phyloP scores from a whole-genome alignment of 2,888 invertebrate genomes.

The Megamerina dolium region DNA sequence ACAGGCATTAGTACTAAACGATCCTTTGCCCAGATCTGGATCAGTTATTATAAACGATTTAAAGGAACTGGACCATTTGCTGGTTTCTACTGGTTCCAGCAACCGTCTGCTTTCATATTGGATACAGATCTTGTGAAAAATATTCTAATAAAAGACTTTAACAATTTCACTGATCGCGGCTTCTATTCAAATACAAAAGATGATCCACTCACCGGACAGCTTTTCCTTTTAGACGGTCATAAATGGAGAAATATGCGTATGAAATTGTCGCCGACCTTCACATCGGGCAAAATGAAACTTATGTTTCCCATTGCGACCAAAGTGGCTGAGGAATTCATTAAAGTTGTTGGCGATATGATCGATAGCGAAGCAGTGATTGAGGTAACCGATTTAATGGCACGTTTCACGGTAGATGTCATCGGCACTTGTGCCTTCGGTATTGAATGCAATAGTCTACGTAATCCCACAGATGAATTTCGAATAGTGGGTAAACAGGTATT shows the following conservation, averaged over 20 bases:
- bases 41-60: conserved; percentile 16
- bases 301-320: conserved; percentile 30
- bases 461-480: conserved; percentile 45
- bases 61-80: conserved; percentile 24
- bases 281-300: conserved; percentile 35
- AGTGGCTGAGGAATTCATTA: conserved; percentile 24
- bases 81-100: conserved; percentile 37
- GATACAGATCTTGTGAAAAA: conserved; percentile 33
- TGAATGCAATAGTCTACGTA: conserved; percentile 46
- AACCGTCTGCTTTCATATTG: conserved; percentile 28
- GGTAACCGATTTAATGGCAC: conserved; percentile 46
- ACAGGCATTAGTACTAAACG: conserved; percentile 14
- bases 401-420: conserved; percentile 53
- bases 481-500: conserved; percentile 27
- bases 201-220: conserved; percentile 44
- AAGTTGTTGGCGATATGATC: conserved; percentile 22
- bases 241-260: conserved; percentile 49
- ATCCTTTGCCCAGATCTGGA: conserved; percentile 22
- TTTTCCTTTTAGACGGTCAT: conserved; percentile 42
- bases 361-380: conserved; percentile 33
- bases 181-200: conserved; percentile 37
- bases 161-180: conserved; percentile 45
- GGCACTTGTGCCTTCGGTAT: conserved; percentile 51
- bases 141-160: conserved; percentile 39
- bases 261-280: conserved; percentile 48